Evolutionary conservation across 2,797 vertebrate genomes (phyloP).

Genomic region (Mormyrus hasselquistii): DNA sequence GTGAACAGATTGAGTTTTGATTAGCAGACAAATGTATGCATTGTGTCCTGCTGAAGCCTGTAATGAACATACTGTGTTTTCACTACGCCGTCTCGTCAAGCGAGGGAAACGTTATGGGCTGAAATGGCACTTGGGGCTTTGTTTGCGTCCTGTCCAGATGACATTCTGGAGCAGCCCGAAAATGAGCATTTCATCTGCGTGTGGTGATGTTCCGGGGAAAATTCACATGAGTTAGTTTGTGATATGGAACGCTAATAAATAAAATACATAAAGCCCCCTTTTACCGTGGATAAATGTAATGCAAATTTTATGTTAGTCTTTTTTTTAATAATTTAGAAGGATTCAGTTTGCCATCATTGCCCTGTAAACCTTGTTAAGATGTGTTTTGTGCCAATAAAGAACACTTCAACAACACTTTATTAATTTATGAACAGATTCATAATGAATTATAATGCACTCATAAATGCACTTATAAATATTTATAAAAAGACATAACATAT

Average conservation of each 20-base stretch:
- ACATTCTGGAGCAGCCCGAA: not conserved
- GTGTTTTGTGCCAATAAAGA: not conserved
- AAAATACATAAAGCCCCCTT: not conserved
- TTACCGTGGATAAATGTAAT: not conserved
- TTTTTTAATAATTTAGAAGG: not conserved
- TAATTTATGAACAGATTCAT: not conserved
- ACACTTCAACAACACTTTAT: not conserved
- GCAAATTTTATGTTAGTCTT: not conserved
- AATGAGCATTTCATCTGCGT: not conserved
- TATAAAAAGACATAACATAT: not conserved
- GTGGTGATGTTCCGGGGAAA: not conserved
- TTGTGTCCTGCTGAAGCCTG: not conserved
- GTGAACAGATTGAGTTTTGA: not conserved
- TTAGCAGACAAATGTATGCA: not conserved
- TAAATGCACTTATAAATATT: not conserved
- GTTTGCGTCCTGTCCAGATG: not conserved
- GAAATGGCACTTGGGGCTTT: not conserved
- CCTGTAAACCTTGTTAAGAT: not conserved
- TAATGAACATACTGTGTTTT: conserved; percentile 8
- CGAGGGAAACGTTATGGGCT: not conserved
- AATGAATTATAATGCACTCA: not conserved
- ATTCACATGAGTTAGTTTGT: not conserved
- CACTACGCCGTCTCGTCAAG: not conserved
- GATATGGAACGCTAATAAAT: not conserved
- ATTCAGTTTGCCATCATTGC: not conserved